Conservation (phyloP, 2,113 vertebrate species). For the Pseudorectes ferrugineus region DNA sequence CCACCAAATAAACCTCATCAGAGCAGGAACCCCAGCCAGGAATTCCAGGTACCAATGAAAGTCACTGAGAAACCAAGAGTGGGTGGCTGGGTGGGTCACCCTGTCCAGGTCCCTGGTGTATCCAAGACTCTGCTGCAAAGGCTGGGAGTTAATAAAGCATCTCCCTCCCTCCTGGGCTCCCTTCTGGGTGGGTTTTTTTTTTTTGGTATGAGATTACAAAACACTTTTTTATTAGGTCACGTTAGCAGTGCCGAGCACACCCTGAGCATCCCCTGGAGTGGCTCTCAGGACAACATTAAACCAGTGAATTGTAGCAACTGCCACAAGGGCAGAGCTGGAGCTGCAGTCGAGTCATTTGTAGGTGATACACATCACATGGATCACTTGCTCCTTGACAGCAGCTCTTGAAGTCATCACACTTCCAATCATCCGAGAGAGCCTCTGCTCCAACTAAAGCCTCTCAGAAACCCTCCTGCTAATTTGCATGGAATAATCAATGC, state of each 20-base stretch:
- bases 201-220: slow-evolving; percentile 4
- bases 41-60: background rate
- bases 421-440: background rate
- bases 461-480: slow-evolving; percentile 1
- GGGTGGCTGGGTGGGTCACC: background rate
- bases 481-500: background rate
- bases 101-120: background rate
- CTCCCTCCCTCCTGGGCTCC: background rate
- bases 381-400: slow-evolving; percentile 20
- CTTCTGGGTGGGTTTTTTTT: background rate
- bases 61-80: background rate
- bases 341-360: background rate
- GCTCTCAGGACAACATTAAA: slow-evolving; percentile 49
- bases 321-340: slow-evolving; percentile 44
- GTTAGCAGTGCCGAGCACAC: background rate
- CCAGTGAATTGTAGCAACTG: slow-evolving; percentile 31
- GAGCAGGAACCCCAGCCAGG: background rate
- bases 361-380: slow-evolving; percentile 47
- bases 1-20: background rate
- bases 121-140: background rate
- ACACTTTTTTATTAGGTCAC: slow-evolving; percentile 47
- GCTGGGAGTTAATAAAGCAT: slow-evolving; percentile 41
- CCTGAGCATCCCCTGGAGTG: background rate
- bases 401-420: background rate
- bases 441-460: background rate